Percentiles rank a stretch among this genome's conserved stretches.
Conservation (phyloP, 2,888 invertebrate genomes). For the Branchipolynoe longqiensis region DNA sequence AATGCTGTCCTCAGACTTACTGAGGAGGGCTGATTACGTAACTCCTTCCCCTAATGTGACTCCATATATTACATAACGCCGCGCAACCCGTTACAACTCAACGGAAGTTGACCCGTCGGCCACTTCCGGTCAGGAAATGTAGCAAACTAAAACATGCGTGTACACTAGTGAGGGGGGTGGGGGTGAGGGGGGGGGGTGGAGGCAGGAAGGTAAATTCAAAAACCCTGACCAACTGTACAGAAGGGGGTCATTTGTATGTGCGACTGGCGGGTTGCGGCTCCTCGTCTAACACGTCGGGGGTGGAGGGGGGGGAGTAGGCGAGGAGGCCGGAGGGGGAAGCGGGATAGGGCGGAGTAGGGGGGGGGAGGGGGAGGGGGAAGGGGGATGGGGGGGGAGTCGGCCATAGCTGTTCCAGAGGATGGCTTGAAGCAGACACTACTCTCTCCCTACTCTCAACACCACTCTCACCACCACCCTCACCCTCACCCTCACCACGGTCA, state of each 20-base stretch:
- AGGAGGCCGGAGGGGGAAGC: neutral
- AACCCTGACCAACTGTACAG: no score
- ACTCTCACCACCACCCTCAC: neutral
- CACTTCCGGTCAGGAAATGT: no score
- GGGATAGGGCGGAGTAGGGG: neutral
- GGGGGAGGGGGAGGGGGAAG: neutral
- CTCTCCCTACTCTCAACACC: neutral
- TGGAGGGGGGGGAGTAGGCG: neutral
- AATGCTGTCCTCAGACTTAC: no score
- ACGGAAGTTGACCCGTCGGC: no score
- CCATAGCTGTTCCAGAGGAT: neutral
- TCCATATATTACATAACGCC: no score
- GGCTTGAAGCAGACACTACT: neutral
- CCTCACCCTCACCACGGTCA: neutral
- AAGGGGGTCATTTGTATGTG: constrained; percentile 18
- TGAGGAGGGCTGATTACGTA: no score
- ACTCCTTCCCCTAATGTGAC: no score
- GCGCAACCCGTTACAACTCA: no score
- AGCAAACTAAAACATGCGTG: no score
- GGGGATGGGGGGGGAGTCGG: neutral
- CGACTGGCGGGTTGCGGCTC: neutral
- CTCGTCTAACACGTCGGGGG: neutral
- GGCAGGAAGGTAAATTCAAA: no score
- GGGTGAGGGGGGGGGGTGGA: no score
- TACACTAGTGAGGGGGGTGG: no score